Evolutionary conservation across 1,140 invertebrate genomes (phyloP).

Genomic region (Wasmannia auropunctata): DNA sequence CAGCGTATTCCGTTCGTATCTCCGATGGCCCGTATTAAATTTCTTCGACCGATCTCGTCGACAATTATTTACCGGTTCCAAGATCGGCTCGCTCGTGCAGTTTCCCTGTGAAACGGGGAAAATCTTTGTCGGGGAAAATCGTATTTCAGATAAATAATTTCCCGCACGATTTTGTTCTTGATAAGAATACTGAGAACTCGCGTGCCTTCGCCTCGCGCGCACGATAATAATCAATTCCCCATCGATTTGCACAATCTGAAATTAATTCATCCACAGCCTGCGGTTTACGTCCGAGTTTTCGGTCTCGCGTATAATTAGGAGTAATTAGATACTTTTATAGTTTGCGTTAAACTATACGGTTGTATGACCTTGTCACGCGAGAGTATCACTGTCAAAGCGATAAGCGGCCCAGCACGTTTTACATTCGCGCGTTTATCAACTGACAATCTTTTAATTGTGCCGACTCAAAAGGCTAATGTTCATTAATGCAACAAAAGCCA

Average conservation of each 20-base stretch:
- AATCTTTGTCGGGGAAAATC: neutral
- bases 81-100: neutral
- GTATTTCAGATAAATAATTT: neutral
- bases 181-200: neutral
- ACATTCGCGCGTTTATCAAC: constrained; percentile 31
- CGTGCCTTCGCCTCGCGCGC: neutral
- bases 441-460: constrained; percentile 33
- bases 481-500: constrained; percentile 21
- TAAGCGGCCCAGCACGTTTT: constrained; percentile 1
- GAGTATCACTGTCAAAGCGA: constrained; percentile 26
- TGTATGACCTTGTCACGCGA: constrained; percentile 2
- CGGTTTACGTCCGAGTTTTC: neutral
- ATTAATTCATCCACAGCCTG: neutral
- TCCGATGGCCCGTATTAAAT: neutral
- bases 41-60: neutral
- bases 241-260: constrained; percentile 22
- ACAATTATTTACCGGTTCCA: constrained; percentile 5
- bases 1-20: neutral
- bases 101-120: neutral
- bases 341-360: neutral
- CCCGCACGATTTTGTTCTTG: neutral
- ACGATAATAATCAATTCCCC: neutral
- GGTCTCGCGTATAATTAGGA: neutral
- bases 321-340: neutral
- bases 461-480: constrained; percentile 1